phyloP scores from a whole-genome alignment of 2,888 invertebrate genomes.

The Diplazon laetatorius region DNA sequence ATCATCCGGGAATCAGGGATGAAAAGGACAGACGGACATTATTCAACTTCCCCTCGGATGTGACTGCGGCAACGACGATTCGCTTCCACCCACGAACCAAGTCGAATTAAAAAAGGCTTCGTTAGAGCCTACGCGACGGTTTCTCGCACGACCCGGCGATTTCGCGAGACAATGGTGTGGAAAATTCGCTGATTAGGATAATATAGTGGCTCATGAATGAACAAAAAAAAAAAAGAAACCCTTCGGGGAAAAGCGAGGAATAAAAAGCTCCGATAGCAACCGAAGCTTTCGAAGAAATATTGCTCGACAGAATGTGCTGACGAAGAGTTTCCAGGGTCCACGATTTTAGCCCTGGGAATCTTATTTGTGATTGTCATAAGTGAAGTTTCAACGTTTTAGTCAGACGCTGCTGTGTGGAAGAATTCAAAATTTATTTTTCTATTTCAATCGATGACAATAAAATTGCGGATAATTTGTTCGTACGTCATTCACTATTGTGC shows the following conservation, averaged over 20 bases:
- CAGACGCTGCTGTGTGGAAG: background rate
- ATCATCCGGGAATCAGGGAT: conserved; percentile 23
- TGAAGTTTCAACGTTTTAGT: conserved; percentile 26
- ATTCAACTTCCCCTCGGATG: background rate
- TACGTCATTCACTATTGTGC: background rate
- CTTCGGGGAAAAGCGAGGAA: background rate
- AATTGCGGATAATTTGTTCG: background rate
- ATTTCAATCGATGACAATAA: background rate
- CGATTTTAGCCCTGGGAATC: conserved; percentile 6
- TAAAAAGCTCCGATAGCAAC: background rate
- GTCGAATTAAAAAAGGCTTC: conserved; percentile 37
- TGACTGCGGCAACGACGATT: background rate
- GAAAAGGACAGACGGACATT: background rate
- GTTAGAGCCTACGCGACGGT: conserved; percentile 8
- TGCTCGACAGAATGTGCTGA: conserved; percentile 46
- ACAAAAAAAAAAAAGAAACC: conserved; percentile 27
- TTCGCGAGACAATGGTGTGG: conserved; percentile 37
- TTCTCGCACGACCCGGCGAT: conserved; percentile 3
- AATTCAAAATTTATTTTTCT: conserved; percentile 1
- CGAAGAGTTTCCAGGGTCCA: conserved; percentile 36
- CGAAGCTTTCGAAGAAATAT: conserved; percentile 30
- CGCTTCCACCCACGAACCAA: background rate
- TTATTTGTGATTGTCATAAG: conserved; percentile 26
- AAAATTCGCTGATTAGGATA: conserved; percentile 52
- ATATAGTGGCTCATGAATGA: conserved; percentile 38